Evolutionary conservation across 2,113 vertebrate genomes (phyloP).

Genomic region (Rousettus leschenaultii): DNA sequence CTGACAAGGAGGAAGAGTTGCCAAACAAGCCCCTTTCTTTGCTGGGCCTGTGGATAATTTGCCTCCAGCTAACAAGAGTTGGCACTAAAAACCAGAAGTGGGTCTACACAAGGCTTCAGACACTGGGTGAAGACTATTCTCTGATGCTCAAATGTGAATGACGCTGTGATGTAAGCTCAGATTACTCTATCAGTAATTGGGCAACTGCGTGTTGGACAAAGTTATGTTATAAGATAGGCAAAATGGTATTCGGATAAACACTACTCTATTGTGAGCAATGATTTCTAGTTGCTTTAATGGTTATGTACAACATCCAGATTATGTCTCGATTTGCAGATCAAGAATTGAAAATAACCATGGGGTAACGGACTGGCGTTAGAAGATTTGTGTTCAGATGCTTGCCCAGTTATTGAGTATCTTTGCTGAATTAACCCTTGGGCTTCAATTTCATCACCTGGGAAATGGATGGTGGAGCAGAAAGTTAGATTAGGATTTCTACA

Average conservation of each 20-base stretch:
- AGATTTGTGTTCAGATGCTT: neutral
- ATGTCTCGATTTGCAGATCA: neutral
- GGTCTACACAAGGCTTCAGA: neutral
- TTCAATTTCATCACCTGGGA: neutral
- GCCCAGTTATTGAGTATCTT: neutral
- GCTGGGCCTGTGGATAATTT: conserved; percentile 23
- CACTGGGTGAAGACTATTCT: neutral
- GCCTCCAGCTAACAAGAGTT: conserved; percentile 33
- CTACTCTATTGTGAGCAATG: neutral
- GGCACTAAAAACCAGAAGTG: neutral
- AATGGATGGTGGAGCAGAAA: neutral
- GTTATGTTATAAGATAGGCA: neutral
- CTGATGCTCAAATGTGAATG: neutral
- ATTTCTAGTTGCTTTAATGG: neutral
- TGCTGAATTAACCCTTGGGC: neutral
- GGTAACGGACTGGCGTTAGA: neutral
- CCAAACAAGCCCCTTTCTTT: conserved; percentile 33
- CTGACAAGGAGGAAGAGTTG: conserved; percentile 32
- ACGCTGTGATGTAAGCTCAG: neutral
- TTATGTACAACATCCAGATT: neutral
- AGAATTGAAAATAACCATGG: neutral
- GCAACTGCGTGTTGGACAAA: neutral
- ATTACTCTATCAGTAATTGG: neutral
- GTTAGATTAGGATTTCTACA: neutral
- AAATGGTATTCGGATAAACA: neutral